Conservation (phyloP, 1,140 invertebrate genomes). For the Microplitis demolitor region DNA sequence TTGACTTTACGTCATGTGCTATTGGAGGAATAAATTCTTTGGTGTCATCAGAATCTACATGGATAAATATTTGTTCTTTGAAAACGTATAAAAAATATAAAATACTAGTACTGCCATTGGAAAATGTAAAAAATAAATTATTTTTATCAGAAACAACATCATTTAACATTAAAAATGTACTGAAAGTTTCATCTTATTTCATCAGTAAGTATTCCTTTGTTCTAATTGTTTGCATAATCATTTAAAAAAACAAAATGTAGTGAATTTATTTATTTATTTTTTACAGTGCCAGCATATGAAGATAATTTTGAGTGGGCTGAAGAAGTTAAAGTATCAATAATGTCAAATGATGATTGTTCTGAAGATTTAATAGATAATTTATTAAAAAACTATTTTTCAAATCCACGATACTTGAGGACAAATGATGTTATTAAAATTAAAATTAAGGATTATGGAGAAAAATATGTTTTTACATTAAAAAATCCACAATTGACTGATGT, state of each 20-base stretch:
- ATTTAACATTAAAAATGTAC: slow-evolving; percentile 57
- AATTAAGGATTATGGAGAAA: slow-evolving; percentile 58
- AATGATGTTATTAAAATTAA: slow-evolving; percentile 63
- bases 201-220: slow-evolving; percentile 39
- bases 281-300: slow-evolving; percentile 44
- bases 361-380: slow-evolving; percentile 55
- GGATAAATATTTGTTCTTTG: slow-evolving; percentile 46
- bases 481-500: slow-evolving; percentile 47
- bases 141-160: slow-evolving; percentile 61
- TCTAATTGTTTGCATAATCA: too few relatives aligned
- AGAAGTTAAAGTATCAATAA: slow-evolving; percentile 61
- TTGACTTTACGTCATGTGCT: slow-evolving; percentile 43
- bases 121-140: slow-evolving; percentile 47
- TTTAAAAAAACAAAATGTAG: background rate
- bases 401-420: slow-evolving; percentile 60
- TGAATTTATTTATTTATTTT: slow-evolving; percentile 23
- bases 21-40: slow-evolving; percentile 33
- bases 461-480: slow-evolving; percentile 50
- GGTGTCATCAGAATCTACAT: slow-evolving; percentile 22
- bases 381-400: slow-evolving; percentile 64
- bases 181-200: slow-evolving; percentile 38
- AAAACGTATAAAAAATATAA: slow-evolving; percentile 46
- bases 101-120: slow-evolving; percentile 52
- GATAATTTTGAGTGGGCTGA: slow-evolving; percentile 53
- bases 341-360: slow-evolving; percentile 58